Base-by-base conservation (phyloP, 2,888 invertebrate species). In the Rhagophthalmus giganteus region DNA sequence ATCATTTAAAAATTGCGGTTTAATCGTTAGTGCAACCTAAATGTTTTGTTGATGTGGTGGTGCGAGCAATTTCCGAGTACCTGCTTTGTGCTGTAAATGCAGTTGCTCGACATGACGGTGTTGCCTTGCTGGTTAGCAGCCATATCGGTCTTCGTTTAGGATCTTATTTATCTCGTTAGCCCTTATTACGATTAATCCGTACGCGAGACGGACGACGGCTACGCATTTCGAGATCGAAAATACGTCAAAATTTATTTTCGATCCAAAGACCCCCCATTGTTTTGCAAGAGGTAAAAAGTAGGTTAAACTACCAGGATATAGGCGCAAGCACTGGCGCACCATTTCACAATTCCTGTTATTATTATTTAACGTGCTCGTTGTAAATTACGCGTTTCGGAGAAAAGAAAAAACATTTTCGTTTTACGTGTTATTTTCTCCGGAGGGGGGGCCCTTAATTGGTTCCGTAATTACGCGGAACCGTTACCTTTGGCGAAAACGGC, bases 221-320 rank as follows among this genome's bases (percentile, higher is more conserved):
- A 28, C 33, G 30, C 16, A 39, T 28, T 45, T 39, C 26, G 9
- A 57, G 46, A n/a, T n/a, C 50, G 55, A 49, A 56, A 61, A 60
- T 59, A 50, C 25, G 38, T 44, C 38, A 33, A 49, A 48, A 52
- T 51, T n/a, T 27, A 15, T 28, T 51, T 51, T 47, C 41, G 42
- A 52, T 38, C 50, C 33, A 27, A 42, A 42, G 45, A 50, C 57
- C 44, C n/a, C 40, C 30, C 57, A 49, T 59, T 59, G 61, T 68
- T 67, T 66, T 59, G 62, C 53, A 59, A 63, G 60, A 51, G 12
- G 62, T 60, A 42, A 64, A 69, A 73, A 72, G 72, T 73, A 70
- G 73, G 73, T 73, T 72, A 72, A 61, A 62, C 60, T 58, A 67
- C 55, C 64, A 67, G 66, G 66, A 66, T 65, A 59, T 61, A 49